phyloP scores from a whole-genome alignment of 2,888 invertebrate genomes.

The Eueremaeus valkanovi region DNA sequence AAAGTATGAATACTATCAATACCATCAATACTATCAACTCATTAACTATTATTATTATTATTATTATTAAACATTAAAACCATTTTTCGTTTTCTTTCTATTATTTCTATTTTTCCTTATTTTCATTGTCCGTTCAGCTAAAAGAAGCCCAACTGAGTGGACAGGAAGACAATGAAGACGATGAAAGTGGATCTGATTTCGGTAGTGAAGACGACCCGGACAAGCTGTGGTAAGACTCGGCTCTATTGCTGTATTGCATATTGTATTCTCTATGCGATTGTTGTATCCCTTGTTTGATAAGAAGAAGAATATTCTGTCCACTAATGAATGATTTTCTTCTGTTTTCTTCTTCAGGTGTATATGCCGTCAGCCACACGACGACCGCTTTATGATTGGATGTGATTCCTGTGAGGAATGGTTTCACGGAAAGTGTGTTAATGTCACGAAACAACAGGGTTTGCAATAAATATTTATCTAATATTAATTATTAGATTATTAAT shows the following conservation, averaged over 20 bases:
- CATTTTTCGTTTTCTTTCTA: neutral
- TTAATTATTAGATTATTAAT: no score
- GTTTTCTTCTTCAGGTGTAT: slow-evolving; percentile 60
- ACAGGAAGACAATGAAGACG: slow-evolving; percentile 26
- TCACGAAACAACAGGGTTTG: slow-evolving; percentile 68
- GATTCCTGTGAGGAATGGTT: slow-evolving; percentile 96
- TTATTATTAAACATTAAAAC: neutral
- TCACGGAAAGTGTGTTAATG: slow-evolving; percentile 93
- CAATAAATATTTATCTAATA: no score
- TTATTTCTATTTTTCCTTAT: neutral
- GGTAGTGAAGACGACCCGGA: slow-evolving; percentile 41
- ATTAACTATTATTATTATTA: no score
- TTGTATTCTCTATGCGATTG: no score
- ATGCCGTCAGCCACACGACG: slow-evolving; percentile 89
- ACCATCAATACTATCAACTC: no score
- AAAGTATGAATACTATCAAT: no score
- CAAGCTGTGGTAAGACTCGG: slow-evolving; percentile 55
- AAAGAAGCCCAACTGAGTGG: neutral
- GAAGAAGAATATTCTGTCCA: neutral
- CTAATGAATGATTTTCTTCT: neutral
- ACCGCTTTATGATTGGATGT: slow-evolving; percentile 94
- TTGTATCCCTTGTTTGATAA: neutral
- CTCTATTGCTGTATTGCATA: no score
- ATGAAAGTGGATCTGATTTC: slow-evolving; percentile 31
- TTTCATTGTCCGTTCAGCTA: neutral